A percentile compares a stretch with the other conserved stretches of the same genome.
Conservation (phyloP, 2,797 vertebrate species). For the Thamnophis elegans region DNA sequence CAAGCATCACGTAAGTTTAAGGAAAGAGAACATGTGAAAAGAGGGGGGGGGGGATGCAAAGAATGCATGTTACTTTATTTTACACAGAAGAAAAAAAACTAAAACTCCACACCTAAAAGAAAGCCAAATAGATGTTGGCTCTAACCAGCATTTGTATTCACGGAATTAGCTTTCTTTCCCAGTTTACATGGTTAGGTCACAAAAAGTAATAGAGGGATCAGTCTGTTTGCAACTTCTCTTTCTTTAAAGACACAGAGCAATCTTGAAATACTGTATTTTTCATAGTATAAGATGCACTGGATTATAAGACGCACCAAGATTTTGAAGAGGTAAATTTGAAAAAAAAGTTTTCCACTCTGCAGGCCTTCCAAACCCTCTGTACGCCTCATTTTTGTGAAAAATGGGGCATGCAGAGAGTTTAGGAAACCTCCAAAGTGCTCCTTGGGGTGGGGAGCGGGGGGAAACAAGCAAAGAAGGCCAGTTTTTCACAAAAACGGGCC, state of each 20-base stretch:
- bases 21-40: constrained; percentile 25
- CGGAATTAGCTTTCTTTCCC: neutral
- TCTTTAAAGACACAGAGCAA: neutral
- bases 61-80: neutral
- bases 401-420: too few species aligned
- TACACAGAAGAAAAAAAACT: neutral
- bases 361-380: too few species aligned
- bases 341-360: too few species aligned
- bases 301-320: too few species aligned
- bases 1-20: constrained; percentile 18
- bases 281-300: too few species aligned
- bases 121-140: neutral
- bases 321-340: too few species aligned
- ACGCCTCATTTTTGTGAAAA: too few species aligned
- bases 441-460: too few species aligned
- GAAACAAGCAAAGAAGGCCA: too few species aligned
- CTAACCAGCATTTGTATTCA: neutral
- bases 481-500: too few species aligned
- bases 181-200: neutral
- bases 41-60: neutral
- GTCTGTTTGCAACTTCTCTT: neutral
- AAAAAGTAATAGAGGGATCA: neutral
- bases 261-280: neutral
- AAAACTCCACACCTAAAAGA: neutral
- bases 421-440: too few species aligned